Evolutionary conservation across 2,888 invertebrate genomes (phyloP), one percentile per base, ranked within the genome.

Genomic region (Nematopogon swammerdamellus): DNA sequence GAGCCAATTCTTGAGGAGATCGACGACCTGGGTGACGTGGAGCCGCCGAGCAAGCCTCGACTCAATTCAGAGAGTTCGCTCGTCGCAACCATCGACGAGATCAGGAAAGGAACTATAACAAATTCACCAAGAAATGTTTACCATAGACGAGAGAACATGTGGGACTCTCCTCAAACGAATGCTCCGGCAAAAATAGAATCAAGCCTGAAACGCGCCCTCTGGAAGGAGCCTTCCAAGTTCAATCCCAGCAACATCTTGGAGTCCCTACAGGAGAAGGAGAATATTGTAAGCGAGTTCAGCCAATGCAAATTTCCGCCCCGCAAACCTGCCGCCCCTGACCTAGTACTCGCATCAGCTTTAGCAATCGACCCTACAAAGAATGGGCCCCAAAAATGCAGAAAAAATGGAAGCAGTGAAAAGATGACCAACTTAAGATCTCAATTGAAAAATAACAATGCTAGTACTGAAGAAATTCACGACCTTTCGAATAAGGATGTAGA

Each of bases 41-140:
- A 75, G 50, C 60, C 62, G 25, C 63, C 67, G 19, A 68, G 60
- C 55, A 70, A 80, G 61, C 68, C 77, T 58, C 64, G 72, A 54
- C 60, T 75, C 43, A 79, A 73, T 59, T 80, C 81, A 19, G 82
- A 82, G 60, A 84, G 84, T 60, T 82, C 84, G 6, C 64, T 85
- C 6, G 85, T 85, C 6, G 84, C 83, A 11, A 85, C 85, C 2
- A 85, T 85, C 52, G 85, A 85, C 59, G 84, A 85, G 68, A 85
- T 85, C 43, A 69, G 84, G 44, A 82, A 80, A 57, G 80, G 77
- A 43, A 80, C 82, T 2, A 74, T 73, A 1, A 80, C 81, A 17
- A 83, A 82, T 60, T 83, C 83, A 3, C 84, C 83, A 4, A 72
- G 81, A 58, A 80, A 81, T 59, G 64, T 82, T 50, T 84, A 81